phyloP scores from a whole-genome alignment of 2,113 vertebrate species.

The Tragelaphus strepsiceros region DNA sequence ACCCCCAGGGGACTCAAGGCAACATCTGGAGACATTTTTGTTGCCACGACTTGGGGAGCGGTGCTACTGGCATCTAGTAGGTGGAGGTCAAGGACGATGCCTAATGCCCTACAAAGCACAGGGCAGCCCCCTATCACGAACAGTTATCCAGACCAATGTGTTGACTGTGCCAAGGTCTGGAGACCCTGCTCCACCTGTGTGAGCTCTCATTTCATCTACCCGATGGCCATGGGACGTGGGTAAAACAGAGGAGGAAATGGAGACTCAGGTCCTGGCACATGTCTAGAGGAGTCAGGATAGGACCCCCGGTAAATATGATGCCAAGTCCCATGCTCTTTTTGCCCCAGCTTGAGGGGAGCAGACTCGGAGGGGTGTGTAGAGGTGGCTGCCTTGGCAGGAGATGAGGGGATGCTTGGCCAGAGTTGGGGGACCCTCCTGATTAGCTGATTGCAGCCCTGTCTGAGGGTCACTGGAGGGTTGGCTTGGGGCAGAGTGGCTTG shows the following conservation, averaged over 20 bases:
- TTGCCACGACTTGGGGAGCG: neutral
- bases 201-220: neutral
- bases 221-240: rapidly evolving
- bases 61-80: no score
- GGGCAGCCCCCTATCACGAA: neutral
- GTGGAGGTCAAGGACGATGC: neutral
- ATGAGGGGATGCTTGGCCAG: rapidly evolving
- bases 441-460: neutral
- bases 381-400: neutral
- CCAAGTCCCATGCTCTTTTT: neutral
- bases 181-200: neutral
- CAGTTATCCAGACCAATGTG: rapidly evolving
- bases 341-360: neutral
- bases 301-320: neutral
- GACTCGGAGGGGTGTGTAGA: rapidly evolving
- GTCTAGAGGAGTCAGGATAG: neutral
- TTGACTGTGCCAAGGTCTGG: rapidly evolving
- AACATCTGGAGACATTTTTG: neutral
- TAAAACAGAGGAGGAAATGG: neutral
- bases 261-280: neutral
- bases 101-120: rapidly evolving
- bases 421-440: neutral
- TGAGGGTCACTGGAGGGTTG: slow-evolving; percentile 26
- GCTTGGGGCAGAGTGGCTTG: neutral
- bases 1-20: neutral